Conservation (phyloP, 2,888 invertebrate species). For the Anorthoa munda region DNA sequence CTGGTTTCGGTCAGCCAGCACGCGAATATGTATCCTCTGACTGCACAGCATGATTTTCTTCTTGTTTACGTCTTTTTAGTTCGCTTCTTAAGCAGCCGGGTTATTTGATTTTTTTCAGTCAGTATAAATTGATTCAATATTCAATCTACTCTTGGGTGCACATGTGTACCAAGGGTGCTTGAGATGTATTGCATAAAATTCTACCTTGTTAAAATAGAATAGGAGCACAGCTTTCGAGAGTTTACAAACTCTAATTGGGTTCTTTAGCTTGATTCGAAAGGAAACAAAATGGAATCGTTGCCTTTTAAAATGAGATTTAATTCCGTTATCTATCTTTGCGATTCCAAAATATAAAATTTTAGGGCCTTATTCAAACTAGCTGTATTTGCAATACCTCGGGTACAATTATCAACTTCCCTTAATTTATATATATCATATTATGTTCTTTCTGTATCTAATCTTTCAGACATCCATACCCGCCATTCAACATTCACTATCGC, state of each 20-base stretch:
- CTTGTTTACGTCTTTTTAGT: too few relatives aligned
- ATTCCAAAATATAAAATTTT: too few relatives aligned
- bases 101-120: too few relatives aligned
- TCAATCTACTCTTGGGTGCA: not conserved
- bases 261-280: not conserved
- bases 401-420: too few relatives aligned
- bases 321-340: not conserved
- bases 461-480: conserved; percentile 97
- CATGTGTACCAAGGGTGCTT: too few relatives aligned
- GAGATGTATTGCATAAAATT: not conserved
- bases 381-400: too few relatives aligned
- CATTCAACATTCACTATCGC: conserved; percentile 97
- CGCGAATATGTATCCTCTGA: too few relatives aligned
- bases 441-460: not conserved
- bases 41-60: too few relatives aligned
- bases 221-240: not conserved
- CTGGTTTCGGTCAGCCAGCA: too few relatives aligned
- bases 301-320: not conserved
- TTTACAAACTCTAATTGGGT: not conserved
- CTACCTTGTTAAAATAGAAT: not conserved
- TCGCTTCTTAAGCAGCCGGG: too few relatives aligned
- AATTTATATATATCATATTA: not conserved
- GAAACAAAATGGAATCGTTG: not conserved
- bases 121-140: not conserved
- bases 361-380: too few relatives aligned